phyloP scores from a whole-genome alignment of 2,113 vertebrate genomes.

The Gobiocypris rarus region DNA sequence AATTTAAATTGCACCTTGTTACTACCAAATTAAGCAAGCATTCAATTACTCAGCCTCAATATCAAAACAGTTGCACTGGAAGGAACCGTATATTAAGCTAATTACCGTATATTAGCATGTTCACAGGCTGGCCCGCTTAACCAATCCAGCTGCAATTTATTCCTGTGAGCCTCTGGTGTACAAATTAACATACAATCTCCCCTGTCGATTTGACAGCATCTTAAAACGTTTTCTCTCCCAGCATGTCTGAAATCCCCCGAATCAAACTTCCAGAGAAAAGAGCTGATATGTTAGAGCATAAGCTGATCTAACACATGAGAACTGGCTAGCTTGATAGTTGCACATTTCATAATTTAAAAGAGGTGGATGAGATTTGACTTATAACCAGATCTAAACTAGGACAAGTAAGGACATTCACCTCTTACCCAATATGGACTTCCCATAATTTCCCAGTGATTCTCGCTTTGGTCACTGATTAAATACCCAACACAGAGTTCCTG shows the following conservation, averaged over 20 bases:
- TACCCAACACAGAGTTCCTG: neutral
- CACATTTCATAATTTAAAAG: neutral
- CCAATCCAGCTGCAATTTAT: conserved; percentile 3
- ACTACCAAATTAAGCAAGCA: conserved; percentile 1
- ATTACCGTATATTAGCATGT: conserved; percentile 35
- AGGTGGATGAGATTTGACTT: conserved; percentile 10
- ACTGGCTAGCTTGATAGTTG: neutral
- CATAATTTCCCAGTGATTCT: conserved; percentile 25
- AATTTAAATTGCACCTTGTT: neutral
- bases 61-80: neutral
- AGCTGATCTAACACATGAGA: neutral
- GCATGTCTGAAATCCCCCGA: neutral
- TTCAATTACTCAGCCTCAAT: neutral
- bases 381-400: conserved; percentile 30
- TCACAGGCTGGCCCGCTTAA: neutral
- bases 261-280: neutral
- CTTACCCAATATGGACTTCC: conserved; percentile 56
- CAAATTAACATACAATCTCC: neutral
- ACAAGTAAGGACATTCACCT: conserved; percentile 56
- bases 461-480: neutral
- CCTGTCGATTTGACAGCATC: neutral
- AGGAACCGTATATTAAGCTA: conserved; percentile 5
- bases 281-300: neutral
- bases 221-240: neutral
- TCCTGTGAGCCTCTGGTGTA: neutral